These are phyloP conservation scores for Staurois parvus DNA, from an alignment of 2,797 vertebrate genomes.

Conservation along the genomic window DNA sequence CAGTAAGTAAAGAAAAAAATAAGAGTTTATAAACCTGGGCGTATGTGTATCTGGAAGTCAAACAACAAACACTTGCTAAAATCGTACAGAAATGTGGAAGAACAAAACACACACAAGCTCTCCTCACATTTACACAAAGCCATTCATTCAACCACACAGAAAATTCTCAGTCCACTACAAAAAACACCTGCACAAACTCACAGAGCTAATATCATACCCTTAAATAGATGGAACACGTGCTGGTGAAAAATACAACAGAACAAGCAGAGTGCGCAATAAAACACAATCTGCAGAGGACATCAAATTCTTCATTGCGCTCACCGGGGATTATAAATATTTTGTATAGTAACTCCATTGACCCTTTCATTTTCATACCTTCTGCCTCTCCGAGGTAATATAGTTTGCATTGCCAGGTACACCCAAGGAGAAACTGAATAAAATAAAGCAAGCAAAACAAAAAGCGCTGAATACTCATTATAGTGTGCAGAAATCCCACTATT, in stretches of 20 bases:
- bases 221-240: constrained; percentile 26
- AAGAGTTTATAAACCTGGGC: background rate
- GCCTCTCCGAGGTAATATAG: constrained; percentile 8
- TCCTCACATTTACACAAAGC: constrained; percentile 14
- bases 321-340: constrained; percentile 40
- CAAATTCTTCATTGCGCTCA: constrained; percentile 33
- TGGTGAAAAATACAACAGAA: constrained; percentile 34
- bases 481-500: constrained; percentile 32
- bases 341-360: constrained; percentile 27
- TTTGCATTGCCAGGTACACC: constrained; percentile 23
- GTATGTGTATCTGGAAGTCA: background rate
- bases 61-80: constrained; percentile 2
- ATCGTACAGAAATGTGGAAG: background rate
- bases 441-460: constrained; percentile 36
- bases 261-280: constrained; percentile 36
- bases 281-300: constrained; percentile 44
- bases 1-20: background rate
- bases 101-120: constrained; percentile 6
- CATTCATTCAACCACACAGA: constrained; percentile 25
- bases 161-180: constrained; percentile 41
- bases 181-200: constrained; percentile 51
- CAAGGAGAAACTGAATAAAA: constrained; percentile 26
- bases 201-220: constrained; percentile 24
- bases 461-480: constrained; percentile 14
- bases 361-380: constrained; percentile 35